Conservation (phyloP, 2,797 vertebrate species). For the Gastrophryne carolinensis region DNA sequence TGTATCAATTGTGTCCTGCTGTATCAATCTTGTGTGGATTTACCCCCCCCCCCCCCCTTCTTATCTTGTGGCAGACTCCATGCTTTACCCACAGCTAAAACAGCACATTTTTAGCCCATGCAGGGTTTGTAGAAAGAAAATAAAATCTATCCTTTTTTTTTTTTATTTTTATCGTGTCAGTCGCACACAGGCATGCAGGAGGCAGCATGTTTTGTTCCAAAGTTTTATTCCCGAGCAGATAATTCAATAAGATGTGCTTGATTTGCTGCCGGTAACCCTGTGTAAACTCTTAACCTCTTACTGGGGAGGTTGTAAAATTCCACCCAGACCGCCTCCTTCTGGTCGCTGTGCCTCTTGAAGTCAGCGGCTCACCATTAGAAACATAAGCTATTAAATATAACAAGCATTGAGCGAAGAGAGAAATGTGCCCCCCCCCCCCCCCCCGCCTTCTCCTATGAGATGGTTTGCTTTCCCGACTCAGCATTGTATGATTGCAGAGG, state of each 20-base stretch:
- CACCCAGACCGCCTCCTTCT: conserved; percentile 66
- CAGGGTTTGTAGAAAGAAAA: conserved; percentile 54
- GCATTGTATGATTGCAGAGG: not conserved
- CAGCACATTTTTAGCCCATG: conserved; percentile 53
- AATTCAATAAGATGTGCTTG: conserved; percentile 46
- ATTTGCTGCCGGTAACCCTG: conserved; percentile 59
- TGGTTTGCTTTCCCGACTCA: not conserved
- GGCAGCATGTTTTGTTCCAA: conserved; percentile 65
- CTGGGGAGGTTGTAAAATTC: conserved; percentile 62
- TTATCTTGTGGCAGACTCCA: conserved; percentile 66
- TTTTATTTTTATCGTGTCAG: conserved; percentile 14
- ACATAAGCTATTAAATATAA: conserved; percentile 64
- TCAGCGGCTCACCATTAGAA: conserved; percentile 61
- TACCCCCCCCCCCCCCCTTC: conserved; percentile 55
- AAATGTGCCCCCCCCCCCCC: conserved; percentile 56
- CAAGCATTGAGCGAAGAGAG: conserved; percentile 64
- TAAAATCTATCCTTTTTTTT: conserved; percentile 43
- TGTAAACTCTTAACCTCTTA: conserved; percentile 63
- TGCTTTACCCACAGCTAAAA: conserved; percentile 55
- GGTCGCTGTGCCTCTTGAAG: conserved; percentile 61
- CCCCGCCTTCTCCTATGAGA: conserved; percentile 55
- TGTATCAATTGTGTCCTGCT: conserved; percentile 91
- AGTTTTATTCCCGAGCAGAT: conserved; percentile 66
- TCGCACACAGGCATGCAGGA: conserved; percentile 71
- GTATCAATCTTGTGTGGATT: conserved; percentile 69